phyloP scores from a whole-genome alignment of 2,113 vertebrate species.

The Pterophyllum scalare region DNA sequence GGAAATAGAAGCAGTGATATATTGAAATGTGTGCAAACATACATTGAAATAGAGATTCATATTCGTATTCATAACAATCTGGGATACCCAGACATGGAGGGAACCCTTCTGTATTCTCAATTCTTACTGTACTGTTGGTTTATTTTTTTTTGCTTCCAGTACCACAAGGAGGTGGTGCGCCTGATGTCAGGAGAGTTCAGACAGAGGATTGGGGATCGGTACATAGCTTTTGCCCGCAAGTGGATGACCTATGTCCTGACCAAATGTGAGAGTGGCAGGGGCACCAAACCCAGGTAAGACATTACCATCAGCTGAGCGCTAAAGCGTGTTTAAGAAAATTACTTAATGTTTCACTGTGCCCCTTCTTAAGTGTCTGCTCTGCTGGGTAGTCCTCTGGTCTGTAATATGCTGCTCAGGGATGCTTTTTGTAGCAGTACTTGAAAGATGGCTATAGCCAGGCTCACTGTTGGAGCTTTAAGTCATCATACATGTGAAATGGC shows the following conservation, averaged over 20 bases:
- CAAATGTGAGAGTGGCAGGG: slow-evolving; percentile 97
- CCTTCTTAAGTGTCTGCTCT: background rate
- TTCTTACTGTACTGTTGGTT: background rate
- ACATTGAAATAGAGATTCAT: background rate
- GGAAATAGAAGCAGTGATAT: background rate
- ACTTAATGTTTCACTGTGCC: background rate
- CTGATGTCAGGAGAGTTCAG: slow-evolving; percentile 98
- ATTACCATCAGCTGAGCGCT: background rate
- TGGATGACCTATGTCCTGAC: slow-evolving; percentile 99
- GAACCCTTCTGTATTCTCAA: too few species aligned
- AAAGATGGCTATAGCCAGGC: background rate
- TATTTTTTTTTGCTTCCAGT: slow-evolving; percentile 78
- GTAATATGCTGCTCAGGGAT: background rate
- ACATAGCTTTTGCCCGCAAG: slow-evolving; percentile 95
- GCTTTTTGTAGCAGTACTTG: background rate
- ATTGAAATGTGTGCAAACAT: background rate
- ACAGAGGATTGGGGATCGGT: slow-evolving; percentile 96
- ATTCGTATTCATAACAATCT: too few species aligned
- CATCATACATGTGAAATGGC: too few species aligned
- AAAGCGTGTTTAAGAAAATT: too few species aligned
- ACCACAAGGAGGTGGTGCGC: slow-evolving; percentile 98
- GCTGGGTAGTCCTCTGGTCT: background rate
- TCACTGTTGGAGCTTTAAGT: background rate
- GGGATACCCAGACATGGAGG: too few species aligned
- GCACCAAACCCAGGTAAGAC: slow-evolving; percentile 94